A percentile compares a stretch with the other conserved stretches of the same genome.
Conservation (phyloP, 1,140 invertebrate species). For the Pseudomyrmex pallidus region DNA sequence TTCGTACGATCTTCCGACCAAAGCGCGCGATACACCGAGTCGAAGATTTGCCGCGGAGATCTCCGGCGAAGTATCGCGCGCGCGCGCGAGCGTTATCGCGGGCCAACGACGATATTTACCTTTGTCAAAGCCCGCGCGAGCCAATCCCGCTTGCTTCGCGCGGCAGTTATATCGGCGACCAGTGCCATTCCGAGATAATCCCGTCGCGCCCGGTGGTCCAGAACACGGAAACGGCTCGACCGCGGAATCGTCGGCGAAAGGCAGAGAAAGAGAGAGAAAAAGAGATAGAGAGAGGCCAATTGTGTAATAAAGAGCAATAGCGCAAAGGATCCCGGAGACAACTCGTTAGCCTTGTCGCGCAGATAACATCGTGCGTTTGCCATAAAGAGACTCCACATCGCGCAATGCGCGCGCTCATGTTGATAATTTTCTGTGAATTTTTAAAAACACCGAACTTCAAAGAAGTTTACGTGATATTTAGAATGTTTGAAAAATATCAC, state of each 20-base stretch:
- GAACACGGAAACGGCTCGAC: constrained; percentile 68
- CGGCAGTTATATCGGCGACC: constrained; percentile 53
- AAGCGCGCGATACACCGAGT: background rate
- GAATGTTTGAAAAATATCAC: too few species aligned
- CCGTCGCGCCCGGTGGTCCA: constrained; percentile 68
- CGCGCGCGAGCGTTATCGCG: constrained; percentile 43
- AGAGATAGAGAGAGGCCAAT: constrained; percentile 20
- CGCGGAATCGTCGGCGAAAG: constrained; percentile 27
- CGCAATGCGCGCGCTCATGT: too few species aligned
- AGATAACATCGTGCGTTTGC: constrained; percentile 34
- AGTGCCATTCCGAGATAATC: constrained; percentile 71
- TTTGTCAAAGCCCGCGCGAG: constrained; percentile 67
- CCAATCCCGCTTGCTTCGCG: constrained; percentile 39
- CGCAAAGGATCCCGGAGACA: constrained; percentile 64
- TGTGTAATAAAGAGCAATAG: constrained; percentile 72
- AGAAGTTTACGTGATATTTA: too few species aligned
- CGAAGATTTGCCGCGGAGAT: background rate
- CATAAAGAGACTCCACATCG: constrained; percentile 10
- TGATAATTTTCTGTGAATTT: too few species aligned
- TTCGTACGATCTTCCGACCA: constrained; percentile 25
- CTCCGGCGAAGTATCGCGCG: constrained; percentile 38
- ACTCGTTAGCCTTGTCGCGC: constrained; percentile 71
- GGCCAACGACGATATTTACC: constrained; percentile 65
- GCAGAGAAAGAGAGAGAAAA: constrained; percentile 10
- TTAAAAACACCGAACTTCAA: too few species aligned